Evolutionary conservation across 2,113 vertebrate genomes (phyloP).

Genomic region (Pygoscelis adeliae): DNA sequence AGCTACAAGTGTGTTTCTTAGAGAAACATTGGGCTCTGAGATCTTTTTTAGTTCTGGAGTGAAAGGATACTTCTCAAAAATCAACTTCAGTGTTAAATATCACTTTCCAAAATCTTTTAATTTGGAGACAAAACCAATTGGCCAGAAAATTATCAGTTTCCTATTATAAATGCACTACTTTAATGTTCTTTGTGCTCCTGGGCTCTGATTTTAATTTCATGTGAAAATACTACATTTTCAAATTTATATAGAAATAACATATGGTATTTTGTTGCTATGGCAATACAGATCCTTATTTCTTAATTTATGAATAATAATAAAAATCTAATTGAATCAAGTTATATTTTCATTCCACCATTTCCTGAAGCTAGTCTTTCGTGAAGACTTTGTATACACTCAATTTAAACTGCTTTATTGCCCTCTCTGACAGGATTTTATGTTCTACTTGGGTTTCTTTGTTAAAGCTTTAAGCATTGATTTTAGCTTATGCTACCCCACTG

Average conservation of each 20-base stretch:
- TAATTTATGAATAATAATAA: slow-evolving; percentile 27
- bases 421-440: not conserved
- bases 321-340: slow-evolving; percentile 20
- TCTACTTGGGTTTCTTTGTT: not conserved
- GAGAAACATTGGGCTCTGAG: not conserved
- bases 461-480: not conserved
- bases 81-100: not conserved
- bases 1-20: not conserved
- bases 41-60: not conserved
- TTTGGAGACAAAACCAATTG: slow-evolving; percentile 1
- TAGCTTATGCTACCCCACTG: not conserved
- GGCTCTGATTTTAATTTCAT: slow-evolving; percentile 24
- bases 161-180: not conserved
- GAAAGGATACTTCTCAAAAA: not conserved
- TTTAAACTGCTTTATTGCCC: slow-evolving; percentile 14
- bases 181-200: not conserved
- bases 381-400: not conserved
- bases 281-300: not conserved
- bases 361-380: not conserved
- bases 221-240: not conserved
- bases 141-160: slow-evolving; percentile 19
- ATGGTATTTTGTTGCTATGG: slow-evolving; percentile 1
- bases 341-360: slow-evolving; percentile 5
- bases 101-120: not conserved
- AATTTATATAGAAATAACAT: slow-evolving; percentile 39